A percentile compares a stretch with the other conserved stretches of the same genome.
Evolutionary conservation across 2,113 vertebrate genomes (phyloP).

Genomic region (Passer domesticus): DNA sequence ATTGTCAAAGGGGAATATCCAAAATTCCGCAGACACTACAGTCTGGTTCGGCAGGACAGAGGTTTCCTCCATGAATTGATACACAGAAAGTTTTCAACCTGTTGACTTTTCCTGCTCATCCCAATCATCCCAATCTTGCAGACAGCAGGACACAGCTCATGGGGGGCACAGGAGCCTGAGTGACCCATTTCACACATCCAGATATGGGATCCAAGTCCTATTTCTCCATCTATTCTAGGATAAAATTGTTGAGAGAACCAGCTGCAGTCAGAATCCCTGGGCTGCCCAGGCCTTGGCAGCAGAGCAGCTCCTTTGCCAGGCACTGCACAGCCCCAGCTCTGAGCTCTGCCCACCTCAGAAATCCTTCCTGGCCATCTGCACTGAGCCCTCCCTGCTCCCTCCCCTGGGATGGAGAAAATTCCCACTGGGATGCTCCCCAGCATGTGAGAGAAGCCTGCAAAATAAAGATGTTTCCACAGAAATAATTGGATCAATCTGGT

Average conservation of each 20-base stretch:
- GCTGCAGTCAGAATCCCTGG: neutral
- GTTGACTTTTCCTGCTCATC: neutral
- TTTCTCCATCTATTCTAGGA: no score
- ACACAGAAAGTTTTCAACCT: neutral
- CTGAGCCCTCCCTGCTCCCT: neutral
- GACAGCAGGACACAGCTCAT: neutral
- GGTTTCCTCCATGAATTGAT: neutral
- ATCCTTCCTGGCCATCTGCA: neutral
- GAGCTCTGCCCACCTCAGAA: neutral
- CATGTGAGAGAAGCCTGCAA: neutral
- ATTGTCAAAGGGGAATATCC: neutral
- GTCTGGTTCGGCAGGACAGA: neutral
- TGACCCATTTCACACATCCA: neutral
- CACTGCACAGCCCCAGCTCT: neutral
- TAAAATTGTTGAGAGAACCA: neutral
- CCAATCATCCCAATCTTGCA: neutral
- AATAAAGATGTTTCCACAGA: neutral
- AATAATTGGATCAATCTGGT: neutral
- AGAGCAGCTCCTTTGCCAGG: neutral
- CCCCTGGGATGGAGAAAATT: neutral
- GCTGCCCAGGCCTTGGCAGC: neutral
- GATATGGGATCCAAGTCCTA: neutral
- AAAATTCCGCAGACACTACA: neutral
- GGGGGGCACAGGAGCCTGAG: fast-evolving
- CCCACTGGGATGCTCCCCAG: neutral